Evolutionary conservation across 2,797 vertebrate genomes (phyloP).

Genomic region (Cyclura pinguis): DNA sequence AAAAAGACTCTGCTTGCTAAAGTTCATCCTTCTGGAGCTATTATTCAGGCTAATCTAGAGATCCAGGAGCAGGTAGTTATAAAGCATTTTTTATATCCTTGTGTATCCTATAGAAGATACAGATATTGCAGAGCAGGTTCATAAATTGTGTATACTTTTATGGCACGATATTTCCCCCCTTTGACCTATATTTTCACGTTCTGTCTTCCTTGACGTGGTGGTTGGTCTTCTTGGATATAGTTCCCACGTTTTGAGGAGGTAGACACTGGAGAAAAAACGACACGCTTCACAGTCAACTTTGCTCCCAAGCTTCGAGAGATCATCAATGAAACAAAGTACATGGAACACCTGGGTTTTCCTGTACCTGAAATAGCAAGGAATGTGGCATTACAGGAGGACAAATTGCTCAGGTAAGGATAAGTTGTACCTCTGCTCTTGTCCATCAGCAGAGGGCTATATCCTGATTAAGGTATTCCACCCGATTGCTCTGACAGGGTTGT

Average conservation of each 20-base stretch:
- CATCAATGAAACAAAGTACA: slow-evolving; percentile 86
- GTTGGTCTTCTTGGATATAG: slow-evolving; percentile 47
- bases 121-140: not conserved
- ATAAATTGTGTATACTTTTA: not conserved
- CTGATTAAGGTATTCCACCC: not conserved
- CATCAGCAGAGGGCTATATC: not conserved
- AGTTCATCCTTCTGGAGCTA: slow-evolving; percentile 31
- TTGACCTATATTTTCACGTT: not conserved
- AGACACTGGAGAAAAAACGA: slow-evolving; percentile 45
- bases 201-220: slow-evolving; percentile 31
- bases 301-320: slow-evolving; percentile 85
- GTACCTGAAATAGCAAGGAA: slow-evolving; percentile 84
- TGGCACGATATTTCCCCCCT: not conserved
- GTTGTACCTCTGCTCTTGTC: not conserved
- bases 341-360: slow-evolving; percentile 84
- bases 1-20: slow-evolving; percentile 84
- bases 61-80: slow-evolving; percentile 70
- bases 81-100: not conserved
- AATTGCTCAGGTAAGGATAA: slow-evolving; percentile 80
- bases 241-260: slow-evolving; percentile 48
- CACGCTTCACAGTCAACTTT: slow-evolving; percentile 86
- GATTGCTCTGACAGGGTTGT: not conserved
- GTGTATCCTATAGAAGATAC: not conserved
- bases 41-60: slow-evolving; percentile 32
- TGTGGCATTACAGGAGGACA: slow-evolving; percentile 87